Base-by-base conservation (phyloP, 2,888 invertebrate genomes). In the Lasioglossum vierecki region DNA sequence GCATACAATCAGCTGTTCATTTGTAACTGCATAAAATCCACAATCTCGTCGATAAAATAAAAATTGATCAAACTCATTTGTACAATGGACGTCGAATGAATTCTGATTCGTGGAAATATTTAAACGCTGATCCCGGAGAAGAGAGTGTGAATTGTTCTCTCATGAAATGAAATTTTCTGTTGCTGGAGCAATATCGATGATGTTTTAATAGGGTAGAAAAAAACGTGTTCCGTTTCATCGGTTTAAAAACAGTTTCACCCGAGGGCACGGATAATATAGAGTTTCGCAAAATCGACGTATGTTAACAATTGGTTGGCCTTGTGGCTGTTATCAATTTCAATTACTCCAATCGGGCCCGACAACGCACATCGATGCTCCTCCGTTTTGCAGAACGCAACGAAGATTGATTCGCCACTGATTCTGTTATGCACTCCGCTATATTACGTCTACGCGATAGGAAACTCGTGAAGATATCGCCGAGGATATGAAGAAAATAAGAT, bases 381-480 rank as follows among this genome's bases (percentile, higher is more conserved):
- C 15, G 11, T 72, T 72, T 63, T 46, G 46, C 46, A 46, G n/a
- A n/a, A 49, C 71, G 30, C 63, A n/a, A 41, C 63, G 60, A 66
- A 72, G 75, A 85, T 79, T 79, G 57, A 76, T 78, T 41, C 74
- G 76, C 75, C 71, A 68, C 71, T 77, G 79, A 73, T 39, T 70
- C 86, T 70, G 85, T 84, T 35, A 83, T 75, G 71, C 66, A 41
- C 70, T 41, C 41, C 5, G 13, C 13, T n/a, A n/a, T n/a, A n/a
- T 70, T 41, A 41, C n/a, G 13, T 70, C n/a, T 13, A 13, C 5
- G n/a, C 76, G 83, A 82, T 87, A 73, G 73, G 39, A 84, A 46
- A 77, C 75, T 76, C 46, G 30, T 76, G 57, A 79, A 78, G 73
- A 79, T 68, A 79, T 76, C 73, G 57, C 39, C 53, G 22, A 70